Base-by-base conservation (phyloP, 2,888 invertebrate genomes). In the Lumbricus terrestris region DNA sequence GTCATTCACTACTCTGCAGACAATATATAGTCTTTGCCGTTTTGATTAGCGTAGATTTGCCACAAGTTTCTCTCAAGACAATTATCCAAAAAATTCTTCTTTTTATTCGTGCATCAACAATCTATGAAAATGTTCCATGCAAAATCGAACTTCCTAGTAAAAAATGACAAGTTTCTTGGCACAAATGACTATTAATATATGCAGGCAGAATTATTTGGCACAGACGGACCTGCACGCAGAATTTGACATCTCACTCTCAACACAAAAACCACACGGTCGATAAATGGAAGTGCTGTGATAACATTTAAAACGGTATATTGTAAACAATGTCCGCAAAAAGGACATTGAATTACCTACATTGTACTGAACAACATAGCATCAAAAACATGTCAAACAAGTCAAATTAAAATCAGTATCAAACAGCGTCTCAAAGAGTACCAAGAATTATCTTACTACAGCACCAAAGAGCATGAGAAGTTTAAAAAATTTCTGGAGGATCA, bases 171-270 rank as follows among this genome's bases (percentile, higher is more conserved):
- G 69, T 69, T 69, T n/a, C n/a, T 69, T 69, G 69, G 69, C 69
- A 69, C 69, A 69, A 54, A 69, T 69, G 69, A 29, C n/a, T n/a
- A n/a, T 69, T 69, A n/a, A 69, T 69, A 69, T n/a, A 69, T 13
- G n/a, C n/a, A 69, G 69, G n/a, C 69, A 69, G 69, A 69, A 69
- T n/a, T 69, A 69, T 69, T 69, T 69, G 69, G 69, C 69, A 69
- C 69, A 69, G n/a, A n/a, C n/a, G 69, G 69, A 69, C 69, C 69
- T 69, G 69, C 69, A 69, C 8, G 69, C 47, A 47, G 47, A 47
- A 8, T 47, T 47, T 47, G 47, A 1, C 69, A 69, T n/a, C 29
- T 69, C 29, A 16, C 69, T n/a, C 13, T 69, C 29, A 69, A 69
- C 69, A 69, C n/a, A 69, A 11, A 38, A 69, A 69, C 69, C n/a